Evolutionary conservation across 1,140 invertebrate genomes (phyloP).

Genomic region (Drosophila dunni): DNA sequence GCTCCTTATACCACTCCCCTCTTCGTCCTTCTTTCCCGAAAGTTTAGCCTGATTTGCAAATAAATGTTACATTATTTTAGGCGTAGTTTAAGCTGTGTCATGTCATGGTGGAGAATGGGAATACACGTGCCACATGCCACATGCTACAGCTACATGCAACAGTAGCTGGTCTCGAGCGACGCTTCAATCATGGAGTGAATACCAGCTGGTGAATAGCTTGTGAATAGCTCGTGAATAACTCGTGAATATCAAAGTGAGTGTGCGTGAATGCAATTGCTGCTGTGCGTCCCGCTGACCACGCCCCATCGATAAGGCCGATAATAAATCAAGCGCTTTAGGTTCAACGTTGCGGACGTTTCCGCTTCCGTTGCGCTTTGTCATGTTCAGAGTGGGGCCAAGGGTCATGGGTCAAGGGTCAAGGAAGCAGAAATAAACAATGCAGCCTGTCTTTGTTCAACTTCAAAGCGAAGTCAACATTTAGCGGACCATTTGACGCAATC

Average conservation of each 20-base stretch:
- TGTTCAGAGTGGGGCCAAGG: not conserved
- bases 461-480: slow-evolving; percentile 67
- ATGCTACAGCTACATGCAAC: slow-evolving; percentile 26
- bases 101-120: slow-evolving; percentile 44
- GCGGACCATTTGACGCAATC: slow-evolving; percentile 71
- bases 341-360: slow-evolving; percentile 65
- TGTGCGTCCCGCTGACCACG: slow-evolving; percentile 29
- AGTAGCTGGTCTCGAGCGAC: slow-evolving; percentile 23
- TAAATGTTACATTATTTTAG: slow-evolving; percentile 51
- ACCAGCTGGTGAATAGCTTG: not conserved
- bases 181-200: slow-evolving; percentile 25
- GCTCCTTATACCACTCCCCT: not conserved
- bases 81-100: slow-evolving; percentile 30
- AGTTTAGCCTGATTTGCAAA: slow-evolving; percentile 18
- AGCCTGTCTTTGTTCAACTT: slow-evolving; percentile 36
- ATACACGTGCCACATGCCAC: slow-evolving; percentile 65
- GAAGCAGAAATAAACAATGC: slow-evolving; percentile 23
- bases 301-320: slow-evolving; percentile 39
- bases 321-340: slow-evolving; percentile 56
- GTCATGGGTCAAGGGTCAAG: not conserved
- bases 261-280: slow-evolving; percentile 16
- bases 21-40: not conserved
- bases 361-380: slow-evolving; percentile 62
- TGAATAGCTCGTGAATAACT: slow-evolving; percentile 15
- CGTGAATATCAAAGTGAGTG: slow-evolving; percentile 24